Percentiles rank a stretch among this genome's conserved stretches.
Evolutionary conservation across 2,888 invertebrate genomes (phyloP).

Genomic region (Agrotis exclamationis): DNA sequence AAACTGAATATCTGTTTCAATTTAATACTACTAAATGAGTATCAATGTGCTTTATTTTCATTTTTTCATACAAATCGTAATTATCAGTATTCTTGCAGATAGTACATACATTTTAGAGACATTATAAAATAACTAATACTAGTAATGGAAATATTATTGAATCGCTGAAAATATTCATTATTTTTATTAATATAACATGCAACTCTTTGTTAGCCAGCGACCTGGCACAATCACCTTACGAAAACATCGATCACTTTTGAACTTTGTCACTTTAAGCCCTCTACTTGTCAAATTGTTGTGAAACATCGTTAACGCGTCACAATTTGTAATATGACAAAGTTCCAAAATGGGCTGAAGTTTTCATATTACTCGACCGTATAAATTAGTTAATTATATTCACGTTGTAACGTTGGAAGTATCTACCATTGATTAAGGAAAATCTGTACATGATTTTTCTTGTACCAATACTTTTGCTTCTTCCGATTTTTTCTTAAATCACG

Average conservation of each 20-base stretch:
- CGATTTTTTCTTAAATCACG: not conserved
- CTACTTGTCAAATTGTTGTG: not conserved
- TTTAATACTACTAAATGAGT: not conserved
- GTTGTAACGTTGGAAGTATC: not conserved
- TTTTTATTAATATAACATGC: no score
- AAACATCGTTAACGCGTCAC: not conserved
- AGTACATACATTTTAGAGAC: not conserved
- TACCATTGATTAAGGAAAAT: not conserved
- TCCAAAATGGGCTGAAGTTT: not conserved
- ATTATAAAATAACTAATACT: not conserved
- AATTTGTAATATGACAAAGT: not conserved
- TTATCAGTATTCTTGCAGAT: not conserved
- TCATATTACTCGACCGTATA: not conserved
- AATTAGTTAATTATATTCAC: not conserved
- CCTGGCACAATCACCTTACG: not conserved
- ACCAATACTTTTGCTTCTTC: no score
- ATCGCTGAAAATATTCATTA: no score
- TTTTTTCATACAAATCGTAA: not conserved
- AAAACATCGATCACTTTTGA: not conserved
- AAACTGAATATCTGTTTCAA: conserved; percentile 13
- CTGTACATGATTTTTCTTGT: not conserved
- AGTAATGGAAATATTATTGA: no score
- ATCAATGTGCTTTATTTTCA: conserved; percentile 1
- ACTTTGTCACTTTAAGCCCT: not conserved
- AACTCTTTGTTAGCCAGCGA: not conserved